Conservation (phyloP, 1,140 invertebrate genomes). For the Drosophila rhopaloa region DNA sequence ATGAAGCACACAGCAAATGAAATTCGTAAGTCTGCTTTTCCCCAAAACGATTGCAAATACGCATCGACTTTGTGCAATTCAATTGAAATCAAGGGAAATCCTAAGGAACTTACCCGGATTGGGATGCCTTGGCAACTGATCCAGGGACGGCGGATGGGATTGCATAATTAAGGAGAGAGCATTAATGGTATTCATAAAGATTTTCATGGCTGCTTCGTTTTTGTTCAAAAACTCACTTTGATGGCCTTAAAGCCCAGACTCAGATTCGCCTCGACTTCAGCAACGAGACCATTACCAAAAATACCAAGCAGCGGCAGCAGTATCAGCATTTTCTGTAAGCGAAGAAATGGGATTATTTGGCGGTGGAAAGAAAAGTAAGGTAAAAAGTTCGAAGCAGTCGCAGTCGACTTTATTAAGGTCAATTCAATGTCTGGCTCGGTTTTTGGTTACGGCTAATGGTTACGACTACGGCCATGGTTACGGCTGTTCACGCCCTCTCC, state of each 20-base stretch:
- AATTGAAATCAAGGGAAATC: conserved; percentile 32
- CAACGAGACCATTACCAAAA: conserved; percentile 78
- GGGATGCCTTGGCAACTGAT: conserved; percentile 73
- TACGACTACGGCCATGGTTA: conserved; percentile 57
- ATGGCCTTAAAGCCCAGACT: conserved; percentile 81
- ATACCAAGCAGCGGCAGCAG: conserved; percentile 75
- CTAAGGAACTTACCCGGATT: conserved; percentile 74
- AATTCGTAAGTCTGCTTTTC: conserved; percentile 60
- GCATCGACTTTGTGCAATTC: conserved; percentile 26
- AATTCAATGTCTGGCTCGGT: conserved; percentile 76
- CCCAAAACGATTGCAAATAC: conserved; percentile 46
- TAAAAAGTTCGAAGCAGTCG: conserved; percentile 51
- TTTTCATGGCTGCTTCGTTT: conserved; percentile 30
- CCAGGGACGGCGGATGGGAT: conserved; percentile 7
- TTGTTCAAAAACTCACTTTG: conserved; percentile 69
- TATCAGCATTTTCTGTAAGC: conserved; percentile 81
- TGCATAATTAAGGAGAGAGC: conserved; percentile 55
- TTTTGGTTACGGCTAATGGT: conserved; percentile 73
- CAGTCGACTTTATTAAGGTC: conserved; percentile 79
- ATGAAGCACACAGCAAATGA: conserved; percentile 74
- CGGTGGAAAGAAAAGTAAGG: conserved; percentile 29
- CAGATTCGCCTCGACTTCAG: conserved; percentile 71
- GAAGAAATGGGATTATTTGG: conserved; percentile 40
- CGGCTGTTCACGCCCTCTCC: conserved; percentile 4
- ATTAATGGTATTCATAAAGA: conserved; percentile 68